Conservation (phyloP, 2,888 invertebrate genomes). For the Lycophotia porphyrea region DNA sequence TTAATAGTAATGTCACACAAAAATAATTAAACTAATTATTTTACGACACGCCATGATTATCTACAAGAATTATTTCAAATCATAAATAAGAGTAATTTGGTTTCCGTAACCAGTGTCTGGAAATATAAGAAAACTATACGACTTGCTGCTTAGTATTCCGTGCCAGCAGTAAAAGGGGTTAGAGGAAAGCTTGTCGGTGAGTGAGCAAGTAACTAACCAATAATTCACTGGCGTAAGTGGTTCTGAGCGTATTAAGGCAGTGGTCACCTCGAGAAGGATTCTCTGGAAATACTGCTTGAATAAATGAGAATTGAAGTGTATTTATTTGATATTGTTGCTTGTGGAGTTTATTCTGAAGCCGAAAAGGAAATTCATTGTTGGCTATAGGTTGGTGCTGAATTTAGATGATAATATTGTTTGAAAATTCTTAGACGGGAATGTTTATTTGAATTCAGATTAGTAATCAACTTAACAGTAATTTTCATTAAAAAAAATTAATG, state of each 20-base stretch:
- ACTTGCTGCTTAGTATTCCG: slow-evolving; percentile 52
- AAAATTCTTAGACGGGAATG: no score
- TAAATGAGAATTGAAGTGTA: slow-evolving; percentile 7
- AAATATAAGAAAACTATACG: slow-evolving; percentile 14
- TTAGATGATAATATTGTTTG: neutral
- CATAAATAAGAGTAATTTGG: neutral
- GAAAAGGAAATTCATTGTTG: neutral
- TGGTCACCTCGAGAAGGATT: slow-evolving; percentile 25
- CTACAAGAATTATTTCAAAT: neutral
- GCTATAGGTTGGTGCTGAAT: neutral
- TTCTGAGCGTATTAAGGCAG: slow-evolving; percentile 30
- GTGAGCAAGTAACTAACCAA: slow-evolving; percentile 51
- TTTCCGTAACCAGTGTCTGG: neutral
- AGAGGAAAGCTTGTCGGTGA: slow-evolving; percentile 43
- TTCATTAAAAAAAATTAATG: neutral
- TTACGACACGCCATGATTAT: neutral
- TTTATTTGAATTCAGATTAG: neutral
- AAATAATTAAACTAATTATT: neutral
- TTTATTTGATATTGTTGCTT: neutral
- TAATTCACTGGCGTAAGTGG: slow-evolving; percentile 53
- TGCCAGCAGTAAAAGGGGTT: slow-evolving; percentile 27
- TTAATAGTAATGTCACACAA: neutral
- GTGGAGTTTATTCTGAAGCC: neutral
- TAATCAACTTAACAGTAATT: neutral
- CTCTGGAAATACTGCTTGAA: slow-evolving; percentile 8